Conservation (phyloP, 23 tunicate species). For the Aplidium turbinatum region DNA sequence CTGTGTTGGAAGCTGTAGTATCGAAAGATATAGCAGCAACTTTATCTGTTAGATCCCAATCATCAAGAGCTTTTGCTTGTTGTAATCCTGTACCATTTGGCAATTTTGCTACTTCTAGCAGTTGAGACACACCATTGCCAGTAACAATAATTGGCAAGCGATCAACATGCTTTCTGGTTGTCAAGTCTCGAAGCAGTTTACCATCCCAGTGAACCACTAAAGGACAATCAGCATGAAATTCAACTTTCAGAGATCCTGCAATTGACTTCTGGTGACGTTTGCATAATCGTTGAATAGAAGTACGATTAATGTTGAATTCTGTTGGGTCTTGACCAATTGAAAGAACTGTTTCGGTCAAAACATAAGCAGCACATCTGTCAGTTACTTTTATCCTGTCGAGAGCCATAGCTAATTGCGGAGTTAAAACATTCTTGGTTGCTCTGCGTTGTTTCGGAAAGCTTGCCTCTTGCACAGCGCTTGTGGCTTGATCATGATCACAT, state of each 20-base stretch:
- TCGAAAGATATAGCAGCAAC: no score
- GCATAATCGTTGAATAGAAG: no score
- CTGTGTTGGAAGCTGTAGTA: background rate
- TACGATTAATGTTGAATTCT: slow-evolving; percentile 19
- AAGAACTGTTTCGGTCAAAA: slow-evolving; percentile 14
- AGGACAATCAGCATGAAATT: slow-evolving; percentile 18
- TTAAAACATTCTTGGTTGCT: slow-evolving; percentile 18
- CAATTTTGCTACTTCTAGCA: no score
- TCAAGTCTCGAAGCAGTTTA: no score
- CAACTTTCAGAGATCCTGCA: slow-evolving; percentile 1
- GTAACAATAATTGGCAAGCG: no score
- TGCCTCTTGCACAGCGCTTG: slow-evolving; percentile 7
- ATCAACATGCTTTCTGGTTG: no score
- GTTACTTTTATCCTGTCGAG: slow-evolving; percentile 7
- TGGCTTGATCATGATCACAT: background rate
- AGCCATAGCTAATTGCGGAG: slow-evolving; percentile 34
- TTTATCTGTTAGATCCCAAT: no score
- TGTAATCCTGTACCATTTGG: no score
- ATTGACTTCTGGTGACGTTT: slow-evolving; percentile 1
- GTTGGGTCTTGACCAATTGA: slow-evolving; percentile 20
- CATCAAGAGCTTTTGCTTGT: no score
- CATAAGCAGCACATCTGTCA: slow-evolving; percentile 28
- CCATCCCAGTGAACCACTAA: background rate
- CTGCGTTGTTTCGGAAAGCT: slow-evolving; percentile 1
- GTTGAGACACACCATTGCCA: no score